Evolutionary conservation across 2,797 vertebrate species (phyloP).

Genomic region (Tragopan temminckii): DNA sequence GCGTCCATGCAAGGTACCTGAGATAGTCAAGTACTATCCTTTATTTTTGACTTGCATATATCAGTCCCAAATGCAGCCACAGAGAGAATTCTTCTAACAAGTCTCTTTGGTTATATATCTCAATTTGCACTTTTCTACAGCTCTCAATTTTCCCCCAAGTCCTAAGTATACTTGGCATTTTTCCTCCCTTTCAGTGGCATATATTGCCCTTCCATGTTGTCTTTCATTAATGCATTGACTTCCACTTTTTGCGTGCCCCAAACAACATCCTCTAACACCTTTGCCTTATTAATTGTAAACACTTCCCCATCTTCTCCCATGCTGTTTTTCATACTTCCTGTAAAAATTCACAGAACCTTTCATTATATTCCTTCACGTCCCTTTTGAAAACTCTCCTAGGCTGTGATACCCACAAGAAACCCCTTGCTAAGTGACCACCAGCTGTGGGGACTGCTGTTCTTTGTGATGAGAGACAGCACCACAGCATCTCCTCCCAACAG

Average conservation of each 20-base stretch:
- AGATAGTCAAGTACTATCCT: not conserved
- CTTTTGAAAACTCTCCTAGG: not conserved
- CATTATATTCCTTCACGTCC: not conserved
- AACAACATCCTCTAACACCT: not conserved
- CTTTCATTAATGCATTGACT: not conserved
- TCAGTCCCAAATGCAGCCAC: not conserved
- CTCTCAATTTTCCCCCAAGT: not conserved
- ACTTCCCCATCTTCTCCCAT: not conserved
- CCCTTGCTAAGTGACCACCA: not conserved
- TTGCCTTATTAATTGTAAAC: not conserved
- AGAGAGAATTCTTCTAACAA: not conserved
- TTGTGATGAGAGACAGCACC: not conserved
- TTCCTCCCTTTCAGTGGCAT: not conserved
- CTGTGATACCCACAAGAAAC: not conserved
- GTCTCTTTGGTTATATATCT: not conserved
- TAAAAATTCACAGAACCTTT: not conserved
- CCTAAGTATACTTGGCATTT: constrained; percentile 6
- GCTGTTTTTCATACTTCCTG: not conserved
- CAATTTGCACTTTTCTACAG: not conserved
- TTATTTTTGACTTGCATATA: not conserved
- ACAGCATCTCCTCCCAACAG: fast-evolving
- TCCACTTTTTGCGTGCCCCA: not conserved
- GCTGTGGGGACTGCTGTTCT: fast-evolving
- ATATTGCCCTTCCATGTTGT: not conserved
- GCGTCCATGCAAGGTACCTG: not conserved